Evolutionary conservation across 2,888 invertebrate species (phyloP).

Genomic region (Drosophila subsilvestris): DNA sequence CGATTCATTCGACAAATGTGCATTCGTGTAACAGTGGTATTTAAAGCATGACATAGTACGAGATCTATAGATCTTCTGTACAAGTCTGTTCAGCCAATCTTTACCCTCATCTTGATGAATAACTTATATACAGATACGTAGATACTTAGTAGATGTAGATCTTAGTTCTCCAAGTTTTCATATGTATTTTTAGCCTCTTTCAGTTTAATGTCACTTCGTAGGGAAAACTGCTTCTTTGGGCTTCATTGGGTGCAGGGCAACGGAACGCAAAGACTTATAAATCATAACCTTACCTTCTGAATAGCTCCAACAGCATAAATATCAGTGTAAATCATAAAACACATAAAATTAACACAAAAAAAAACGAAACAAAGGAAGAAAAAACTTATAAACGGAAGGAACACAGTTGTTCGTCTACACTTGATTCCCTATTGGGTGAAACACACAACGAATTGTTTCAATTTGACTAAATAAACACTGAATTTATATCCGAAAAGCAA

Average conservation of each 20-base stretch:
- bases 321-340: not conserved
- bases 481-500: constrained; percentile 61
- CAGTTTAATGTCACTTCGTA: not conserved
- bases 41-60: too few species aligned
- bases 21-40: too few species aligned
- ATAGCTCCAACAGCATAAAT: constrained; percentile 8
- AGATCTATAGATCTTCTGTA: not conserved
- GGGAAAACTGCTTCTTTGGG: not conserved
- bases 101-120: not conserved
- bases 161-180: too few species aligned
- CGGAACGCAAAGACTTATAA: not conserved
- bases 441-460: constrained; percentile 53
- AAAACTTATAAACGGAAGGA: constrained; percentile 19
- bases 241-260: not conserved
- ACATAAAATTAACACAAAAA: constrained; percentile 20
- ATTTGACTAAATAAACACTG: constrained; percentile 57
- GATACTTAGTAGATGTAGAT: too few species aligned
- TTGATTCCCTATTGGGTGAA: not conserved
- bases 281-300: constrained; percentile 23
- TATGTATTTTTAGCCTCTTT: not conserved
- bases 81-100: not conserved
- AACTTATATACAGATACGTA: not conserved
- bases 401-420: not conserved
- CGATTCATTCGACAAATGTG: too few species aligned
- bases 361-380: constrained; percentile 37